These are phyloP conservation scores for Promerops cafer DNA, from an alignment of 2,113 vertebrate species.

Conservation along the genomic window DNA sequence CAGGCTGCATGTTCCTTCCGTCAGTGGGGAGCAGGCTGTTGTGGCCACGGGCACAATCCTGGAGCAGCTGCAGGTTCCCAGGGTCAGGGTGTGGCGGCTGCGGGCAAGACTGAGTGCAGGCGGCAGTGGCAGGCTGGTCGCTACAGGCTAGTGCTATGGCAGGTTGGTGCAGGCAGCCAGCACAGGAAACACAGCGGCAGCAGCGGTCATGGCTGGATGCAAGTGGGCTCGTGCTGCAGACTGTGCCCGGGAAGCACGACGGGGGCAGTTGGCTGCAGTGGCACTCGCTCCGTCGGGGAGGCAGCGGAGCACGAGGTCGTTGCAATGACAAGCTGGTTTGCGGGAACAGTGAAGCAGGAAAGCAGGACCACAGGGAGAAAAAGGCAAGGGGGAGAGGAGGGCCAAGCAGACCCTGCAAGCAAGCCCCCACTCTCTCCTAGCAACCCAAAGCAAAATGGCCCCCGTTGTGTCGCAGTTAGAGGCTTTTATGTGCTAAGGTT, in stretches of 20 bases:
- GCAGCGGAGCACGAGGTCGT: background rate
- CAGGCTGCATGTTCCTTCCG: background rate
- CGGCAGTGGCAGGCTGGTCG: rapidly evolving
- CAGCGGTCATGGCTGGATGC: no score
- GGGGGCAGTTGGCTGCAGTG: background rate
- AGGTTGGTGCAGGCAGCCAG: background rate
- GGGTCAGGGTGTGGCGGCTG: rapidly evolving
- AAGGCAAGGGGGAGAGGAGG: background rate
- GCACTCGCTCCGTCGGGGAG: background rate
- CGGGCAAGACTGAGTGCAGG: background rate
- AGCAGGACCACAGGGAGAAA: background rate
- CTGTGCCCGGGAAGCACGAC: background rate
- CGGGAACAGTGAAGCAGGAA: background rate
- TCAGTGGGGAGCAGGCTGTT: background rate
- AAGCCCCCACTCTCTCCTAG: background rate
- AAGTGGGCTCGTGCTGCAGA: background rate
- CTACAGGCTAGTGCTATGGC: background rate
- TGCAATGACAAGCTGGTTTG: background rate
- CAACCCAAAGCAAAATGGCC: background rate
- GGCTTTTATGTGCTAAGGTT: no score
- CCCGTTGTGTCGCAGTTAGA: no score
- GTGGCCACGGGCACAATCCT: background rate
- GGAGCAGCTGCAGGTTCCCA: background rate
- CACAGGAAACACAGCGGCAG: rapidly evolving
- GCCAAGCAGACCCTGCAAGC: rapidly evolving